A percentile compares a stretch with the other conserved stretches of the same genome.
Conservation (phyloP, 2,113 vertebrate species). For the Gopherus flavomarginatus region DNA sequence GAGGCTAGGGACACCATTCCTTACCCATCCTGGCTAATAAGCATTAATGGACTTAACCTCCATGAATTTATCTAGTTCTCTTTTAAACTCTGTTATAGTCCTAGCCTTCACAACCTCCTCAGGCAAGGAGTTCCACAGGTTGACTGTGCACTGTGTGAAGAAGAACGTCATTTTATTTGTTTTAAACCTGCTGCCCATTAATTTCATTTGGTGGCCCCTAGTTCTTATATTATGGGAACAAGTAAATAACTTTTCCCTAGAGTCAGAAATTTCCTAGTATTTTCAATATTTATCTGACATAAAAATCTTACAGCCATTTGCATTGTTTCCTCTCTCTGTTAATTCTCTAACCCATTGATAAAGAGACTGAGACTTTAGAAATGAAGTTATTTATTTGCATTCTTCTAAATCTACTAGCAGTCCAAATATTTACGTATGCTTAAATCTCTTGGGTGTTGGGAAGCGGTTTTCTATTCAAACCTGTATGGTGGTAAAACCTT, state of each 20-base stretch:
- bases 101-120: too few species aligned
- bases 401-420: slow-evolving; percentile 48
- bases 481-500: slow-evolving; percentile 30
- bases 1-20: too few species aligned
- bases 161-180: too few species aligned
- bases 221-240: too few species aligned
- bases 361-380: slow-evolving; percentile 32
- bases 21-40: too few species aligned
- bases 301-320: slow-evolving; percentile 52
- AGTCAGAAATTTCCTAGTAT: slow-evolving; percentile 30
- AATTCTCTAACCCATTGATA: slow-evolving; percentile 56
- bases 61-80: too few species aligned
- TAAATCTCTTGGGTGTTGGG: slow-evolving; percentile 41
- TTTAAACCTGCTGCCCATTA: too few species aligned
- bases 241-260: neutral
- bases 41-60: too few species aligned
- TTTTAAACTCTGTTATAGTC: too few species aligned
- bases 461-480: slow-evolving; percentile 56
- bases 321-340: slow-evolving; percentile 30
- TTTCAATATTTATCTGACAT: slow-evolving; percentile 46
- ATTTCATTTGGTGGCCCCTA: too few species aligned
- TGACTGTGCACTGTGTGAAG: too few species aligned
- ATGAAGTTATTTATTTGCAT: slow-evolving; percentile 54
- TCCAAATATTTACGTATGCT: slow-evolving; percentile 30
- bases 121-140: too few species aligned